Percentiles rank a stretch among this genome's conserved stretches.
Evolutionary conservation across 2,888 invertebrate genomes (phyloP).

Genomic region (Diachrysia chrysitis): DNA sequence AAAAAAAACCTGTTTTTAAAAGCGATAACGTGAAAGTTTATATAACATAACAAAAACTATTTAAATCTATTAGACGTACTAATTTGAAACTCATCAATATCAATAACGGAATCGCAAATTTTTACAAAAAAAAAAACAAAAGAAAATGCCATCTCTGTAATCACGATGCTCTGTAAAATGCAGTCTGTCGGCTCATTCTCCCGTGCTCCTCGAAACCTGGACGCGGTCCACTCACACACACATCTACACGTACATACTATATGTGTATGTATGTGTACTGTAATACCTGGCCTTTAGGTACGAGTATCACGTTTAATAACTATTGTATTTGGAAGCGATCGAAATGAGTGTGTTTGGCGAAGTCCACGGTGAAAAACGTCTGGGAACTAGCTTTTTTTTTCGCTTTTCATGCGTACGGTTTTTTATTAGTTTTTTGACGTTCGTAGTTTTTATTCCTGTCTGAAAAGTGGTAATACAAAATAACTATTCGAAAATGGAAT

Average conservation of each 20-base stretch:
- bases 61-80: no score
- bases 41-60: no score
- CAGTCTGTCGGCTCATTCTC: conserved; percentile 78
- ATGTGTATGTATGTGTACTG: conserved; percentile 56
- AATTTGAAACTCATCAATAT: neutral
- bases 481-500: neutral
- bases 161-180: conserved; percentile 66
- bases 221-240: conserved; percentile 84
- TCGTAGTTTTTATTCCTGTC: conserved; percentile 26
- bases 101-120: conserved; percentile 1
- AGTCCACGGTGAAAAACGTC: conserved; percentile 77
- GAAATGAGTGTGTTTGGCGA: conserved; percentile 81
- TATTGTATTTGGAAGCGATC: conserved; percentile 89
- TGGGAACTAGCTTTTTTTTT: conserved; percentile 62
- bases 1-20: no score
- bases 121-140: conserved; percentile 14
- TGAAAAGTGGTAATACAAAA: neutral
- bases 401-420: conserved; percentile 29
- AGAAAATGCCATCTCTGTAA: conserved; percentile 53
- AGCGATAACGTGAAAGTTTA: no score
- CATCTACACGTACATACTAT: conserved; percentile 56
- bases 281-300: conserved; percentile 73
- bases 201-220: conserved; percentile 83
- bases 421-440: conserved; percentile 41
- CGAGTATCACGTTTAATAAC: conserved; percentile 84